phyloP scores from a whole-genome alignment of 1,140 invertebrate genomes.

The Cotesia glomerata region DNA sequence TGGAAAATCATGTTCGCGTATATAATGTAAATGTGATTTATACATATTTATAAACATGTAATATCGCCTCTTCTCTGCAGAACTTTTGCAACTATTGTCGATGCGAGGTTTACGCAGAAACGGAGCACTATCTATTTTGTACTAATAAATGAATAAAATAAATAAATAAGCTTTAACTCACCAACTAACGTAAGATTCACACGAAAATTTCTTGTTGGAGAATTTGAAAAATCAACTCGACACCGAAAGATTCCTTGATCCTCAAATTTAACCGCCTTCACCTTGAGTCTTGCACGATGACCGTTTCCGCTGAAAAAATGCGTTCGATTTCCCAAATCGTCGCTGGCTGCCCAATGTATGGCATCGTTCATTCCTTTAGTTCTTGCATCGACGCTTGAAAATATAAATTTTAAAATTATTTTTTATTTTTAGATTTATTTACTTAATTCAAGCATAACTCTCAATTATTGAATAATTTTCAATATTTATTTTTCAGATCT shows the following conservation, averaged over 20 bases:
- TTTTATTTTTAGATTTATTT: background rate
- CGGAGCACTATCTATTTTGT: too few relatives aligned
- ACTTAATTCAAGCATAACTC: background rate
- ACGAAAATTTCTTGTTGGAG: conserved; percentile 82
- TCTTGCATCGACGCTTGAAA: conserved; percentile 78
- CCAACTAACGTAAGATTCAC: conserved; percentile 87
- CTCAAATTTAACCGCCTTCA: conserved; percentile 72
- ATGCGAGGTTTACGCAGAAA: too few relatives aligned
- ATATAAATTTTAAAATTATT: conserved; percentile 13
- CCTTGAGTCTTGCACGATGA: conserved; percentile 73
- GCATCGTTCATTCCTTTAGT: conserved; percentile 67
- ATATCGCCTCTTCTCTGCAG: too few relatives aligned
- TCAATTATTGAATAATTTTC: too few relatives aligned
- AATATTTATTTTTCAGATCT: too few relatives aligned
- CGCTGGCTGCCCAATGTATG: conserved; percentile 76
- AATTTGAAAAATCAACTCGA: conserved; percentile 84
- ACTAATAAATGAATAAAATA: background rate
- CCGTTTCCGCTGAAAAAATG: conserved; percentile 77
- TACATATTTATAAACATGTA: too few relatives aligned
- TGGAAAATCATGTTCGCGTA: too few relatives aligned
- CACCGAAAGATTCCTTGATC: conserved; percentile 84
- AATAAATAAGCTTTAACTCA: conserved; percentile 58
- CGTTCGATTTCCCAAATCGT: conserved; percentile 74
- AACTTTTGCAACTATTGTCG: too few relatives aligned
- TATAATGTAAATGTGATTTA: too few relatives aligned